Conservation (phyloP, 1,140 invertebrate genomes). For the Drosophila pseudoobscura region DNA sequence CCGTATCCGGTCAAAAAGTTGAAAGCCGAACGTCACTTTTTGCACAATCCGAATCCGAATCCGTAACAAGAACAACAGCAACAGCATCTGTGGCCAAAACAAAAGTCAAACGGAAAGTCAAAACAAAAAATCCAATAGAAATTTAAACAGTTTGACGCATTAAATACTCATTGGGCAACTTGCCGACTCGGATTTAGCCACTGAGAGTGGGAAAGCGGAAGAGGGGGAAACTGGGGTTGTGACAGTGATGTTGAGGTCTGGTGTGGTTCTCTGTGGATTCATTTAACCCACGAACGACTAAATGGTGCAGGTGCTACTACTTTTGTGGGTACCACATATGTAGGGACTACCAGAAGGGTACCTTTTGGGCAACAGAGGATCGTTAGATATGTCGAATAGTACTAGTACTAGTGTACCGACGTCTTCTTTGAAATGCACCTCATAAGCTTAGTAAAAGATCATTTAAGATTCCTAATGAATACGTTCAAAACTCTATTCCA, state of each 20-base stretch:
- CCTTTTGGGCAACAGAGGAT: too few species aligned
- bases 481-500: too few species aligned
- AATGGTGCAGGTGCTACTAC: too few species aligned
- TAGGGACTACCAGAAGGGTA: too few species aligned
- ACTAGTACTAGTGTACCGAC: too few species aligned
- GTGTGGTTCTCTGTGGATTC: background rate
- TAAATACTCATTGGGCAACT: constrained; percentile 74
- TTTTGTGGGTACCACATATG: background rate
- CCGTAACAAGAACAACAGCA: constrained; percentile 38
- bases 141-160: constrained; percentile 82
- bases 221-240: too few species aligned
- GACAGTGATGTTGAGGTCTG: constrained; percentile 7
- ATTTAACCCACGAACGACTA: constrained; percentile 19
- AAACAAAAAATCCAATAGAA: constrained; percentile 77
- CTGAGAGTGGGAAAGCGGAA: constrained; percentile 8
- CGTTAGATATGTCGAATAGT: too few species aligned
- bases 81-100: constrained; percentile 69
- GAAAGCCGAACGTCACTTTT: constrained; percentile 74
- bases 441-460: too few species aligned
- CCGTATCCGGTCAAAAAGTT: constrained; percentile 70
- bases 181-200: constrained; percentile 26
- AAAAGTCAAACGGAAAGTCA: constrained; percentile 71
- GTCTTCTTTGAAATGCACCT: too few species aligned
- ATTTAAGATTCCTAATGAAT: too few species aligned
- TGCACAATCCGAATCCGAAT: constrained; percentile 53